Base-by-base conservation (phyloP, 2,113 vertebrate genomes). In the Ctenomys sociabilis region DNA sequence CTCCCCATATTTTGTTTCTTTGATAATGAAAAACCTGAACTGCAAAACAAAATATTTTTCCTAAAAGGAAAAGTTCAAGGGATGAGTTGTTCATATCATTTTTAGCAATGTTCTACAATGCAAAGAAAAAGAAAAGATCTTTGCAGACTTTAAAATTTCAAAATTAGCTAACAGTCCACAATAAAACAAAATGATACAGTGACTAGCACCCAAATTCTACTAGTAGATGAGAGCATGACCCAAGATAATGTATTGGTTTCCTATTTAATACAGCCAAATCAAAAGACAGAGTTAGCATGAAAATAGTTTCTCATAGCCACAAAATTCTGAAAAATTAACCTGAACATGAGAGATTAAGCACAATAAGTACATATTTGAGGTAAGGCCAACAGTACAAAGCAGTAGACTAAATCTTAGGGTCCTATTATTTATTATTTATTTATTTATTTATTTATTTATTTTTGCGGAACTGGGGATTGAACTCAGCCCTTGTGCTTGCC, bases 11-110 rank as follows among this genome's bases (percentile, higher is more conserved):
- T 91, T 96, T 95, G 28, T 83, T 92, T 87, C 54, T 54, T 63
- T 78, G 12, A 21, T 85, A 63, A 86, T 66, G 1, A 4, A 8
- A 49, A 49, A 49, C 4, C 49, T 49, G 3, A 57, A 54, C 78
- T 90, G 95, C 61, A 94, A 95, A 90, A 75, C 30, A 92, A 92
- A 97, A 90, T 5, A 68, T 78, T 86, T 90, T 72, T 45, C 66
- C 54, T 78, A 43, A 88, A 81, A 90, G 37, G 13, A 73, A 21
- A 40, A 59, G 14, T 82, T 59, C 5, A 73, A 22, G 30, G 66
- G 19, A 77, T 59, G 7, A 63, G 64, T 2, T 59, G 45, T 81
- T 64, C 81, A 85, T 21, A 89, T 95, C 54, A 89, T 66, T 70
- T 91, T 87, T 94, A 93, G n/a, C 9, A 68, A 5, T 77, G 43